A percentile compares a stretch with the other conserved stretches of the same genome.
Evolutionary conservation across 2,888 invertebrate genomes (phyloP).

Genomic region (Neoitamus cyanurus): DNA sequence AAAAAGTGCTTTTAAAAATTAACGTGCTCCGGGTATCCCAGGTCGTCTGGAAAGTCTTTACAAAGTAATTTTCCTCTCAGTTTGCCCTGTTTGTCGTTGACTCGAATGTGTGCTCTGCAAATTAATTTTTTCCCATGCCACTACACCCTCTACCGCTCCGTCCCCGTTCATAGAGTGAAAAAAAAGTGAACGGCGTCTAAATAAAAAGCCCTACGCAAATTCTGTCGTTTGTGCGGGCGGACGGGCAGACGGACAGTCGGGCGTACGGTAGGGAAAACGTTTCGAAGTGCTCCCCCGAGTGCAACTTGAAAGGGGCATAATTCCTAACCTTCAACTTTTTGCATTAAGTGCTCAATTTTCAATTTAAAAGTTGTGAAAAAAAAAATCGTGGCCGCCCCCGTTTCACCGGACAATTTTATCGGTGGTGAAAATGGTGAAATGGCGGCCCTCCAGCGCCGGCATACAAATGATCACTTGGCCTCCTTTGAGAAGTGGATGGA

Average conservation of each 20-base stretch:
- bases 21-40: background rate
- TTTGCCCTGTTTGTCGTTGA: background rate
- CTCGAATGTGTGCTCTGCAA: slow-evolving; percentile 13
- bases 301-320: slow-evolving; percentile 15
- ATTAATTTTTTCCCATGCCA: slow-evolving; percentile 17
- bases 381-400: background rate
- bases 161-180: background rate
- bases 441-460: background rate
- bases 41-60: slow-evolving; percentile 5
- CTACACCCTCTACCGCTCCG: background rate
- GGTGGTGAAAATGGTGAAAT: slow-evolving; percentile 17
- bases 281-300: background rate
- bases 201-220: background rate
- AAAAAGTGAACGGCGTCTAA: background rate
- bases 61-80: background rate
- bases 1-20: background rate
- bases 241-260: background rate
- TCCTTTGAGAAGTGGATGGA: background rate
- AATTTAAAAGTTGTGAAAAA: slow-evolving; percentile 29
- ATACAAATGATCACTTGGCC: slow-evolving; percentile 28
- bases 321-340: slow-evolving; percentile 9
- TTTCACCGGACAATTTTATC: slow-evolving; percentile 17
- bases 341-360: slow-evolving; percentile 30
- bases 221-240: background rate
- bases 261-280: background rate